Evolutionary conservation across 2,797 vertebrate species (phyloP).

Genomic region (Spondyliosoma cantharus): DNA sequence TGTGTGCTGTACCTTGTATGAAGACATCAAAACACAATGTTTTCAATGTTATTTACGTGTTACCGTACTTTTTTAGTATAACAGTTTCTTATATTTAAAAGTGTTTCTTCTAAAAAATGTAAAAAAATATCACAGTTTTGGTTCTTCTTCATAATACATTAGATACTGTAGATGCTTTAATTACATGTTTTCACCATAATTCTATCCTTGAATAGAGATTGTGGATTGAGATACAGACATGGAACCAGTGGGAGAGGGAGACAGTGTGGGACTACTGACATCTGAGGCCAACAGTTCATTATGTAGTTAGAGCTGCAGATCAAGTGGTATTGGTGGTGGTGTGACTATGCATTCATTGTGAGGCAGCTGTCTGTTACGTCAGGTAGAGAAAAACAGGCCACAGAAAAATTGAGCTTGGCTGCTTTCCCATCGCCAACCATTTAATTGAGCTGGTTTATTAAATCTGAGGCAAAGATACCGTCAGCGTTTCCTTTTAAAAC

Average conservation of each 20-base stretch:
- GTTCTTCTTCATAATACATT: background rate
- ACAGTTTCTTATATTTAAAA: background rate
- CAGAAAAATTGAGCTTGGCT: conserved; percentile 70
- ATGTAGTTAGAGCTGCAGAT: conserved; percentile 79
- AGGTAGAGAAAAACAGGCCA: conserved; percentile 65
- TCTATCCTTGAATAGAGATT: background rate
- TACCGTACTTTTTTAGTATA: too few species aligned
- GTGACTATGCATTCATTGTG: conserved; percentile 83
- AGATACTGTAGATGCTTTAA: background rate
- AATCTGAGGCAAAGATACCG: conserved; percentile 38
- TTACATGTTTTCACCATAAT: background rate
- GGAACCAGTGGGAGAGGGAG: conserved; percentile 3
- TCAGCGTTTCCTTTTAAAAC: conserved; percentile 37
- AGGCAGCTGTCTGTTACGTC: conserved; percentile 60
- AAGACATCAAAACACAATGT: too few species aligned
- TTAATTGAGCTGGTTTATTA: conserved; percentile 64
- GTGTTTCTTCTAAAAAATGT: background rate
- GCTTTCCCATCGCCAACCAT: conserved; percentile 59
- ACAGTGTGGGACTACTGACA: conserved; percentile 66
- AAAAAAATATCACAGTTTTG: background rate
- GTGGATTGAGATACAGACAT: background rate
- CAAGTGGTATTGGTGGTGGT: conserved; percentile 74
- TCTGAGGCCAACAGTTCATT: conserved; percentile 76
- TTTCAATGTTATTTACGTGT: too few species aligned
- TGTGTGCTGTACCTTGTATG: too few species aligned